Evolutionary conservation across 2,888 invertebrate genomes (phyloP).

Genomic region (Drosophila bunnanda): DNA sequence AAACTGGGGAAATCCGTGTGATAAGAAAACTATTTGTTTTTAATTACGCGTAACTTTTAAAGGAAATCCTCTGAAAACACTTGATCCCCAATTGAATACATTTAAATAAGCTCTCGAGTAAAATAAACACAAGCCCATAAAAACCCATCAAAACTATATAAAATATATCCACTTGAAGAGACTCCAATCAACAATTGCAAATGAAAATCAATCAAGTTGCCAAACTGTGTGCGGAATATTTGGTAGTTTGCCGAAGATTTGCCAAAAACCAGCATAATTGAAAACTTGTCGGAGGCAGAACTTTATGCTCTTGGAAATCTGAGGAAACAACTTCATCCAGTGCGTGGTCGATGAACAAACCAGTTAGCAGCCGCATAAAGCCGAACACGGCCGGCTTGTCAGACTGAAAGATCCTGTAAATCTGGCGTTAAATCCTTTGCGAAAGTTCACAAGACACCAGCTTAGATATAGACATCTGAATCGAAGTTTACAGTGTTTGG

Average conservation of each 20-base stretch:
- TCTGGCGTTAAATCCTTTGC: constrained; percentile 54
- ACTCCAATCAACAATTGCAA: constrained; percentile 10
- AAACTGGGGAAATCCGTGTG: too few relatives aligned
- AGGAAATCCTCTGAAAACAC: neutral
- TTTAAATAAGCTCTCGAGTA: neutral
- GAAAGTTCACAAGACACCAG: constrained; percentile 52
- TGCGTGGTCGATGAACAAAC: constrained; percentile 9
- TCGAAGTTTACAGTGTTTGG: constrained; percentile 51
- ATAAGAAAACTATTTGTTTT: neutral
- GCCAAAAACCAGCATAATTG: constrained; percentile 14
- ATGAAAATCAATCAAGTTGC: constrained; percentile 13
- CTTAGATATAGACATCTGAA: constrained; percentile 50
- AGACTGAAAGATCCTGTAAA: constrained; percentile 39
- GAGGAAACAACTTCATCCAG: constrained; percentile 7
- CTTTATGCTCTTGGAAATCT: neutral
- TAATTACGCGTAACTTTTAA: neutral
- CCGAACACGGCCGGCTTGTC: neutral
- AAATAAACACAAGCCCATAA: neutral
- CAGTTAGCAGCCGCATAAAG: constrained; percentile 15
- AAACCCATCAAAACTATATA: neutral
- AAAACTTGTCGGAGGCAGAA: constrained; percentile 10
- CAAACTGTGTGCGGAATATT: constrained; percentile 3
- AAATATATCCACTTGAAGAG: neutral
- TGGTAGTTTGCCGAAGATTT: constrained; percentile 9
- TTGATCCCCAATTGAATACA: neutral